Evolutionary conservation across 2,888 invertebrate genomes (phyloP).

Genomic region (Caenorhabditis sp.): DNA sequence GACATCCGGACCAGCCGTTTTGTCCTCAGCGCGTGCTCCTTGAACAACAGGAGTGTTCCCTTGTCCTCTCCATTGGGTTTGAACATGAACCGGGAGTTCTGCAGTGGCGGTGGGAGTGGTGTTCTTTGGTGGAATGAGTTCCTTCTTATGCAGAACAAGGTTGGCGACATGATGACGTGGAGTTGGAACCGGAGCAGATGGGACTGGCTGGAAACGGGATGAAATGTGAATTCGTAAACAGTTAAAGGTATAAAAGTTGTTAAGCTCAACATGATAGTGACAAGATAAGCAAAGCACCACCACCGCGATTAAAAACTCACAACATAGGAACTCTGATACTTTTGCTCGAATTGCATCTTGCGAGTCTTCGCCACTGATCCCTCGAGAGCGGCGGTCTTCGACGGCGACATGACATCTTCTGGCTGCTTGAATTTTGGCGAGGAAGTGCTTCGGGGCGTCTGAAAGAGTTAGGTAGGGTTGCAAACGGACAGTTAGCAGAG

Average conservation of each 20-base stretch:
- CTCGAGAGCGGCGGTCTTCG: slow-evolving; percentile 58
- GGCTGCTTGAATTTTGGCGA: slow-evolving; percentile 54
- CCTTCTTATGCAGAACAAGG: slow-evolving; percentile 8
- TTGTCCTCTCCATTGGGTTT: slow-evolving; percentile 72
- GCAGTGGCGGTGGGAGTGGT: background rate
- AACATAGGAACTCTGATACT: slow-evolving; percentile 39
- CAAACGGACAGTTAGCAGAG: background rate
- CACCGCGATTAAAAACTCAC: slow-evolving; percentile 10
- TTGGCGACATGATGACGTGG: slow-evolving; percentile 30
- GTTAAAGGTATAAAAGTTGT: background rate
- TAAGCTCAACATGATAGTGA: no score
- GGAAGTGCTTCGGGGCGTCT: slow-evolving; percentile 70
- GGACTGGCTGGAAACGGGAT: slow-evolving; percentile 19
- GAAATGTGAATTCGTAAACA: background rate
- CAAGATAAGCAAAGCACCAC: slow-evolving; percentile 1
- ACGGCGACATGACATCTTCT: slow-evolving; percentile 47
- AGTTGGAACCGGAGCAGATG: slow-evolving; percentile 27
- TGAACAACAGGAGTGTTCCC: slow-evolving; percentile 70
- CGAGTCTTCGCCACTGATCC: slow-evolving; percentile 61
- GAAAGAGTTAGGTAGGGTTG: slow-evolving; percentile 23
- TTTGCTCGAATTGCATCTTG: slow-evolving; percentile 64
- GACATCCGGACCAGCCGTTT: slow-evolving; percentile 57
- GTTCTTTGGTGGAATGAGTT: slow-evolving; percentile 7
- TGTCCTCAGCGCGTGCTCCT: slow-evolving; percentile 67
- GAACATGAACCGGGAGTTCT: slow-evolving; percentile 42